A percentile compares a stretch with the other conserved stretches of the same genome.
Evolutionary conservation across 2,113 vertebrate species (phyloP).

Genomic region (Numenius arquata): DNA sequence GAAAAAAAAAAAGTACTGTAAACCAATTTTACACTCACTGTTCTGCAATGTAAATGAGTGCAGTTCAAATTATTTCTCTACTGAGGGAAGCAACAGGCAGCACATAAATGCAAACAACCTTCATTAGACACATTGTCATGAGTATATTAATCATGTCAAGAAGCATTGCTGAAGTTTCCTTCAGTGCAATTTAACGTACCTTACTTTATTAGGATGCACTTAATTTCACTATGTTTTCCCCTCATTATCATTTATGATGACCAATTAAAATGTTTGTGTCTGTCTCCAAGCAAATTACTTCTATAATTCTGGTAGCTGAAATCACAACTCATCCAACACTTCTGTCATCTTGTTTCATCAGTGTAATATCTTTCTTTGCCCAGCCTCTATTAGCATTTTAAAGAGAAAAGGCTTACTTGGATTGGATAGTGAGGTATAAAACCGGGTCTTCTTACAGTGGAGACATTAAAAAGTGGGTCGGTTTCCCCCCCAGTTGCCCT

Average conservation of each 20-base stretch:
- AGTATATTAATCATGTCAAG: slow-evolving; percentile 52
- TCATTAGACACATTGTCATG: slow-evolving; percentile 47
- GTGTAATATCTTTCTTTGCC: neutral
- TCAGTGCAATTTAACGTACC: slow-evolving; percentile 41
- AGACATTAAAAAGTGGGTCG: neutral
- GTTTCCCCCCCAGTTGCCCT: neutral
- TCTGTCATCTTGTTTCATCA: neutral
- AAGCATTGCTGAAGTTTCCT: slow-evolving; percentile 29
- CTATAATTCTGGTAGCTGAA: neutral
- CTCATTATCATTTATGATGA: slow-evolving; percentile 61
- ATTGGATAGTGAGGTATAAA: neutral
- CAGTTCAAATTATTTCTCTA: slow-evolving; percentile 5
- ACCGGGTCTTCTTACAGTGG: neutral
- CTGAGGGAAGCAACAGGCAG: slow-evolving; percentile 38
- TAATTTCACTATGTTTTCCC: slow-evolving; percentile 51
- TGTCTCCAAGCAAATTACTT: slow-evolving; percentile 38
- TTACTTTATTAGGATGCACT: slow-evolving; percentile 54
- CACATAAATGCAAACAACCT: slow-evolving; percentile 40
- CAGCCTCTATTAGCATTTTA: neutral
- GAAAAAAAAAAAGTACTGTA: neutral
- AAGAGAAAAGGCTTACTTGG: neutral
- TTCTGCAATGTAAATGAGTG: neutral
- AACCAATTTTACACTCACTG: neutral
- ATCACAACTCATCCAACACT: neutral
- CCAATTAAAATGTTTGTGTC: slow-evolving; percentile 49